Conservation (phyloP, 1,140 invertebrate genomes). For the Tetranychus cinnabarinus region DNA sequence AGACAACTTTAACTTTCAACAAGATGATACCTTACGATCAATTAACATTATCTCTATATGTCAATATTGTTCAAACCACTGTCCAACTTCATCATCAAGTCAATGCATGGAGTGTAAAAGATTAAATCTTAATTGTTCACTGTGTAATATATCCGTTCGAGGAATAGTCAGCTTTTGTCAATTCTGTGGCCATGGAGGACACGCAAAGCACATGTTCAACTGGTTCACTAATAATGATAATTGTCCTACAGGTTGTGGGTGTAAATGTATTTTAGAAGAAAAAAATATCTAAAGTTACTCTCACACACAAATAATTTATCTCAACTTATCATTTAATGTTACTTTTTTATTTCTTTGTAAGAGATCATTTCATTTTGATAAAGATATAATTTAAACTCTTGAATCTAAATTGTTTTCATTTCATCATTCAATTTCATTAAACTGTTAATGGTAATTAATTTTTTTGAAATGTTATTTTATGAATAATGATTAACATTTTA, state of each 20-base stretch:
- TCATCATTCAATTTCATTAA: too few relatives aligned
- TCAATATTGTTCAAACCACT: background rate
- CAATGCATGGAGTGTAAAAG: background rate
- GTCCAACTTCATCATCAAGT: background rate
- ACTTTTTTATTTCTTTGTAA: too few relatives aligned
- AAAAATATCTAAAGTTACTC: too few relatives aligned
- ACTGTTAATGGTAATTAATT: too few relatives aligned
- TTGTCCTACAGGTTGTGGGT: slow-evolving; percentile 65
- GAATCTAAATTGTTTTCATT: too few relatives aligned
- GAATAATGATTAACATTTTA: too few relatives aligned
- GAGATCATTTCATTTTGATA: too few relatives aligned
- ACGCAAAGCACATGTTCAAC: slow-evolving; percentile 46
- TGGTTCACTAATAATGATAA: slow-evolving; percentile 45
- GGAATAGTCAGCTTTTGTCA: slow-evolving; percentile 14
- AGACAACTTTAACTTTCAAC: slow-evolving; percentile 24
- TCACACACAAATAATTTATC: too few relatives aligned
- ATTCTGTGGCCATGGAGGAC: slow-evolving; percentile 53
- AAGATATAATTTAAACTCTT: too few relatives aligned
- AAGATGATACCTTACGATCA: background rate
- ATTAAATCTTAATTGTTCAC: background rate
- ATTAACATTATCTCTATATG: slow-evolving; percentile 7
- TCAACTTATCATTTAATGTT: too few relatives aligned
- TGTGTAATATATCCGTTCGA: slow-evolving; percentile 5
- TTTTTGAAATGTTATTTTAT: too few relatives aligned
- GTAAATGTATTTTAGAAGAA: slow-evolving; percentile 36